Conservation (phyloP, 2,888 invertebrate species). For the Dioctria linearis region DNA sequence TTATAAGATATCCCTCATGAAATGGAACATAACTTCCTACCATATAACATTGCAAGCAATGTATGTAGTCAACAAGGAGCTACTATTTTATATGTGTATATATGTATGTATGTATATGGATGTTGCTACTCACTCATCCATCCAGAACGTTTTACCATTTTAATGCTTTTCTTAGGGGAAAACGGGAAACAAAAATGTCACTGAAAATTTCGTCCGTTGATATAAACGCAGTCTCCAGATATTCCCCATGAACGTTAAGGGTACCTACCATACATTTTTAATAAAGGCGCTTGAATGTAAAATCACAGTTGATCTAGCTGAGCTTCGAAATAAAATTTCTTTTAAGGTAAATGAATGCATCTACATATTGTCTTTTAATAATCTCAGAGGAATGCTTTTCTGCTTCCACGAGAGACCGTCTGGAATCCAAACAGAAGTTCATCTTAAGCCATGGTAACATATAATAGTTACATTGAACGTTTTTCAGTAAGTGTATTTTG, state of each 20-base stretch:
- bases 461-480: too few relatives aligned
- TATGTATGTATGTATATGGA: too few relatives aligned
- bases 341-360: neutral
- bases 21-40: conserved; percentile 15
- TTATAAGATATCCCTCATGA: neutral
- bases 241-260: conserved; percentile 37
- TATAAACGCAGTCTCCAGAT: conserved; percentile 31
- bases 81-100: too few relatives aligned
- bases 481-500: too few relatives aligned
- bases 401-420: too few relatives aligned
- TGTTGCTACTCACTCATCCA: neutral
- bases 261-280: conserved; percentile 35
- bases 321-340: conserved; percentile 19
- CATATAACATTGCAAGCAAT: neutral
- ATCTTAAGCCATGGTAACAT: too few relatives aligned
- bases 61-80: neutral
- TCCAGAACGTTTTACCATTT: conserved; percentile 32
- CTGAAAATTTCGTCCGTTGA: conserved; percentile 29
- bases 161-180: neutral
- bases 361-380: too few relatives aligned
- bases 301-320: conserved; percentile 36
- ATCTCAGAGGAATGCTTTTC: too few relatives aligned
- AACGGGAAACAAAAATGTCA: conserved; percentile 43
- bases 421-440: too few relatives aligned
- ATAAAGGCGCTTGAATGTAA: conserved; percentile 11